Evolutionary conservation across 2,797 vertebrate genomes (phyloP).

Genomic region (Picus viridis): DNA sequence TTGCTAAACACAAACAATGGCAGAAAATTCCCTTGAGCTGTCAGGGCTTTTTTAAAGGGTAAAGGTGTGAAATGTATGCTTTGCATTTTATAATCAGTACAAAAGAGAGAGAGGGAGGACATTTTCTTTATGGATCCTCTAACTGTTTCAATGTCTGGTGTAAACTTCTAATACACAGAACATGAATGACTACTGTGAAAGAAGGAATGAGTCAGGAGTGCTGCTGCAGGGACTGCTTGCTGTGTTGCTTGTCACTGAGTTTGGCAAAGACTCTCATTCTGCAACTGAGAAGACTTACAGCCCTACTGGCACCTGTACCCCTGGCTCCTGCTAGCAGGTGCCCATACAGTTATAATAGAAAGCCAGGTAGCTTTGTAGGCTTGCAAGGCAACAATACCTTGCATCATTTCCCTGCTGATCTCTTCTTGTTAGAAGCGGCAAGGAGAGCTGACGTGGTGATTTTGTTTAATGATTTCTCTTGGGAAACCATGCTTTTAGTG

Average conservation of each 20-base stretch:
- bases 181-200: not conserved
- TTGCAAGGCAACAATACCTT: not conserved
- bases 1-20: not conserved
- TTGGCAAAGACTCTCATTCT: not conserved
- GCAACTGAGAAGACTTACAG: not conserved
- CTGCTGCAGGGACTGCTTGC: not conserved
- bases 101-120: not conserved
- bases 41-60: too few relatives aligned
- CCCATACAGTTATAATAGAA: accelerated
- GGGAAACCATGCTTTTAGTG: not conserved
- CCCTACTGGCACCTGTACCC: not conserved
- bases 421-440: not conserved
- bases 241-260: not conserved
- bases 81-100: not conserved
- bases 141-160: accelerated
- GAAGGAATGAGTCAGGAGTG: not conserved
- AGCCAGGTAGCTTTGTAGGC: not conserved
- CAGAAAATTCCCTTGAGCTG: not conserved
- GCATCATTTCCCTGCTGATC: not conserved
- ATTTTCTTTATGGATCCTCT: not conserved
- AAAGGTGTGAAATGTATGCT: not conserved
- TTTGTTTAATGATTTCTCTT: not conserved
- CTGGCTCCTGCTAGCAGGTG: not conserved
- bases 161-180: not conserved
- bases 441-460: not conserved